These are phyloP conservation scores for Gulo gulo DNA, from an alignment of 2,113 vertebrate genomes.

Conservation along the genomic window DNA sequence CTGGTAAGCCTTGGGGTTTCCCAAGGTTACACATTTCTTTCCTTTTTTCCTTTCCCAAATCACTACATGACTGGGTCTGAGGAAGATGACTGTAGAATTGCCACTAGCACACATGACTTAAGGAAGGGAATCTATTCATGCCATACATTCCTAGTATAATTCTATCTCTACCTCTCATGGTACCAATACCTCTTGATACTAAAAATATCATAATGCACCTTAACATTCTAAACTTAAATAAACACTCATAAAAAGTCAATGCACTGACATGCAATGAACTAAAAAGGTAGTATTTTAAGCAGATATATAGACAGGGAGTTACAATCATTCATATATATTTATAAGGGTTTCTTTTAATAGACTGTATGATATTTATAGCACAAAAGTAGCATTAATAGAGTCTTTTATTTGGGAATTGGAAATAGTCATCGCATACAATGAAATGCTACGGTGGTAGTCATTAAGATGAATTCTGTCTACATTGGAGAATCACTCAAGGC, in stretches of 20 bases:
- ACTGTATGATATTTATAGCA: background rate
- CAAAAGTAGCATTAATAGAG: background rate
- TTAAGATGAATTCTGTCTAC: conserved; percentile 9
- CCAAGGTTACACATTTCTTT: background rate
- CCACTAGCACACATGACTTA: background rate
- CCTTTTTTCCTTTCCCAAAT: background rate
- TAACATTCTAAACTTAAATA: conserved; percentile 4
- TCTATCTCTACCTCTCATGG: background rate
- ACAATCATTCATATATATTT: background rate
- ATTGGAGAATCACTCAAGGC: background rate
- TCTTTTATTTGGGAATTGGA: background rate
- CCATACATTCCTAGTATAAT: background rate
- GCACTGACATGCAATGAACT: background rate
- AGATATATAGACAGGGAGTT: background rate
- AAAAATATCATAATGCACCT: background rate
- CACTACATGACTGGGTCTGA: background rate
- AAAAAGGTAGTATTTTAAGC: background rate
- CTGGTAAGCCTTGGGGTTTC: background rate
- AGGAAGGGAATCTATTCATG: background rate
- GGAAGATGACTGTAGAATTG: background rate
- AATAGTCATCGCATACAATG: background rate
- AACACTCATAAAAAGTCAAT: background rate
- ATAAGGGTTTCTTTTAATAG: background rate
- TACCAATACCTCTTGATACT: background rate
- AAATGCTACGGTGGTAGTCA: background rate